Conservation (phyloP, 1,140 invertebrate genomes). For the Lepidurus arcticus region DNA sequence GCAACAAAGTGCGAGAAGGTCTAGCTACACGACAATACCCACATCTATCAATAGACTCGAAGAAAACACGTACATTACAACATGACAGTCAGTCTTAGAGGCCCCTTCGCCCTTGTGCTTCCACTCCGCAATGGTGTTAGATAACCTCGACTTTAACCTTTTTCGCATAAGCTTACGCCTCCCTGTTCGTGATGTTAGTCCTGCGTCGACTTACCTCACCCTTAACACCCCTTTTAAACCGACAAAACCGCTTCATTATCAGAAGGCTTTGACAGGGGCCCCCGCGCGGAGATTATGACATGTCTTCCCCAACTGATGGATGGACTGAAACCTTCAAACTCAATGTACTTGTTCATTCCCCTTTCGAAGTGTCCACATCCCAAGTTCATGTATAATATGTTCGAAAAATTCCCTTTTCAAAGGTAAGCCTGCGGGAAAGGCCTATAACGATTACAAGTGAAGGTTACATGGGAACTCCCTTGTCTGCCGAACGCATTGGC, state of each 20-base stretch:
- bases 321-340: background rate
- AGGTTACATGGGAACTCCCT: slow-evolving; percentile 9
- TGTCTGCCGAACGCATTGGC: background rate
- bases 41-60: background rate
- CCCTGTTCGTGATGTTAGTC: too few relatives aligned
- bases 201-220: background rate
- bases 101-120: too few relatives aligned
- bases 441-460: slow-evolving; percentile 5
- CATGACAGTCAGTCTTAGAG: too few relatives aligned
- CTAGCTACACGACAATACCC: background rate
- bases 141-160: too few relatives aligned
- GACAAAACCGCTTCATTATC: background rate
- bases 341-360: background rate
- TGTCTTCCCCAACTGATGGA: background rate
- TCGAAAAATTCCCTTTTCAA: slow-evolving; percentile 7
- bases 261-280: background rate
- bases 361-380: background rate
- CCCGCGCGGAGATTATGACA: background rate
- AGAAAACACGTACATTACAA: background rate
- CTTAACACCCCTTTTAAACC: slow-evolving; percentile 4
- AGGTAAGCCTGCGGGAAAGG: background rate
- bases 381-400: background rate
- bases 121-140: too few relatives aligned
- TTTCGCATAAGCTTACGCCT: too few relatives aligned
- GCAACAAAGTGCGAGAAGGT: background rate